Evolutionary conservation across 2,113 vertebrate species (phyloP), one percentile per base, ranked within the genome.

Genomic region (Phylloscopus trochilus): DNA sequence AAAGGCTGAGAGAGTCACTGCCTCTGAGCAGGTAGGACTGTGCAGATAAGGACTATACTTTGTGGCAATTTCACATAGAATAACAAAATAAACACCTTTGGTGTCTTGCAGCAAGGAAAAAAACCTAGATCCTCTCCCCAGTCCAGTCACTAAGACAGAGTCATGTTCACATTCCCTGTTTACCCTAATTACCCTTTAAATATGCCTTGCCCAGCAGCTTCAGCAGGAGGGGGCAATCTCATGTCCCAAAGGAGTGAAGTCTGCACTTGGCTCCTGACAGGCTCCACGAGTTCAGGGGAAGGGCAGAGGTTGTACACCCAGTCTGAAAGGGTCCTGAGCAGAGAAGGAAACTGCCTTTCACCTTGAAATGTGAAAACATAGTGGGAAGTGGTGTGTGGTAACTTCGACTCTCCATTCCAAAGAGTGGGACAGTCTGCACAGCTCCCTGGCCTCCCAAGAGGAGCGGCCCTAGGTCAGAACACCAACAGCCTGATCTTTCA

Each of bases 401-500:
- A 33, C 18, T 70, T 4, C 10, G 33, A 74, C 9, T 74, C 11
- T 83, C 28, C 21, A 10, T 30, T 46, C 15, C 0, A 0, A 23
- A 75, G 31, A 46, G 7, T 22, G 9, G 13, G 28, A 41, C 20
- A 53, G 12, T 27, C 28, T 70, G 30, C 47, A 63, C 27, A 88
- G 33, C 11, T 76, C 20, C 52, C 19, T 5, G 6, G 15, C 11
- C 35, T 76, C 37, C 31, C 31, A 21, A 5, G 7, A 39, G 26
- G 7, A 62, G 10, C 24, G 68, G 7, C 5, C 21, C 16, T 20
- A 21, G 33, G 24, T 16, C 28, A 49, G 8, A 46, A 83, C 73
- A 80, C 15, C n/a, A 79, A 46, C 27, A 72, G n/a, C 22, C 17
- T 60, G 13, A n/a, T 72, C 6, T 22, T 39, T 81, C 4, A 0